phyloP scores from a whole-genome alignment of 2,888 invertebrate species.

The Agonum fuliginosum region DNA sequence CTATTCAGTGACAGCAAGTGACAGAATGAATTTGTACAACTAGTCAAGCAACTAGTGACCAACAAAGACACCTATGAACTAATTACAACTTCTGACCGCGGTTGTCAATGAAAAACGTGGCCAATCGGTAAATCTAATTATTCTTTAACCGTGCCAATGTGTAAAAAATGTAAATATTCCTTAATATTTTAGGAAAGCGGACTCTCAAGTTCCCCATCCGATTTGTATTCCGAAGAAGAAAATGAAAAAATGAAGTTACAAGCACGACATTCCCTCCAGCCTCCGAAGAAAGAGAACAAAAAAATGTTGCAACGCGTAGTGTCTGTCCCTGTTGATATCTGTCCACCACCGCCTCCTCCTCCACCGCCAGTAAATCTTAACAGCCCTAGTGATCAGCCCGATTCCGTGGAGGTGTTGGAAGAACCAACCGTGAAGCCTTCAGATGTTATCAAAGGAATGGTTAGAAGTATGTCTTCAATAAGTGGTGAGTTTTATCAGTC shows the following conservation, averaged over 20 bases:
- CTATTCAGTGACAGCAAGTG: too few relatives aligned
- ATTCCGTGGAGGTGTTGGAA: constrained; percentile 77
- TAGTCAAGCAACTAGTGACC: too few relatives aligned
- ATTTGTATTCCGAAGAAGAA: constrained; percentile 69
- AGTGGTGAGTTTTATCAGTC: constrained; percentile 69
- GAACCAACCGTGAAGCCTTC: constrained; percentile 82
- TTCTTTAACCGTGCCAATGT: too few relatives aligned
- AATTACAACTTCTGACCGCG: too few relatives aligned
- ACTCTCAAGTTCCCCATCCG: constrained; percentile 71
- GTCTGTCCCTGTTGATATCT: constrained; percentile 75
- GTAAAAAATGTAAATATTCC: too few relatives aligned
- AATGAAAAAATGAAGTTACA: constrained; percentile 69
- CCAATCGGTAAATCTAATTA: too few relatives aligned
- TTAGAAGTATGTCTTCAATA: constrained; percentile 76
- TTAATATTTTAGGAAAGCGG: constrained; percentile 69
- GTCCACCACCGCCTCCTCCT: constrained; percentile 81
- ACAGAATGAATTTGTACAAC: too few relatives aligned
- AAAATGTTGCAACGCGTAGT: constrained; percentile 75
- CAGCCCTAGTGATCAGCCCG: constrained; percentile 57
- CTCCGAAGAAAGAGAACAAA: constrained; percentile 63
- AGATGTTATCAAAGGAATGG: constrained; percentile 78
- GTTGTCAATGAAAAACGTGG: too few relatives aligned
- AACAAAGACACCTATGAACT: too few relatives aligned
- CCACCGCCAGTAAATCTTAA: constrained; percentile 75
- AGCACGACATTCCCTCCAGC: constrained; percentile 70